Conservation (phyloP, 2,797 vertebrate genomes). For the Amazonetta brasiliensis region DNA sequence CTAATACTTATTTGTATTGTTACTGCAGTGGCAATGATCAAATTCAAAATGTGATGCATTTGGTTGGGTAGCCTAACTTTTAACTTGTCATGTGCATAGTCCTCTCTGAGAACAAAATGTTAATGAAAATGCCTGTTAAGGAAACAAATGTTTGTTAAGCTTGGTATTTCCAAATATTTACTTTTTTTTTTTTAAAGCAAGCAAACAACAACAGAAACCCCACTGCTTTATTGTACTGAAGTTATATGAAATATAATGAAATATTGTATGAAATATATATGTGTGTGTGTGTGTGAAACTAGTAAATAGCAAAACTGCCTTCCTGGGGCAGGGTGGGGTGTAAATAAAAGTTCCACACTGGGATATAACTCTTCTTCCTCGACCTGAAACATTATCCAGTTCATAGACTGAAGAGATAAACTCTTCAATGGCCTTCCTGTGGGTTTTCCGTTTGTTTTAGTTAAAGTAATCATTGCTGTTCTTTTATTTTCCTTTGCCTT, state of each 20-base stretch:
- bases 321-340: accelerated
- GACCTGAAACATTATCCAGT: background rate
- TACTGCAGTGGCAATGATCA: background rate
- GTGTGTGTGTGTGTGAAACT: background rate
- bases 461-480: conserved; percentile 41
- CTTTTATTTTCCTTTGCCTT: conserved; percentile 39
- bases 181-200: background rate
- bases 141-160: background rate
- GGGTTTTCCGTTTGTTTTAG: conserved; percentile 15
- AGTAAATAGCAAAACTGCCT: background rate
- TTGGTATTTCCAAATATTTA: background rate
- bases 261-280: background rate
- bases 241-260: background rate
- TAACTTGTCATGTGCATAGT: background rate
- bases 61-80: background rate
- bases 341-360: background rate
- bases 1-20: background rate
- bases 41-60: background rate
- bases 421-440: background rate
- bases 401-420: background rate
- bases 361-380: background rate
- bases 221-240: background rate
- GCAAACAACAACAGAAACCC: background rate
- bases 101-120: background rate
- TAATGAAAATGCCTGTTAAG: background rate